These are phyloP conservation scores for Entomobrya proxima DNA, from an alignment of 2,888 invertebrate genomes.

Conservation along the genomic window DNA sequence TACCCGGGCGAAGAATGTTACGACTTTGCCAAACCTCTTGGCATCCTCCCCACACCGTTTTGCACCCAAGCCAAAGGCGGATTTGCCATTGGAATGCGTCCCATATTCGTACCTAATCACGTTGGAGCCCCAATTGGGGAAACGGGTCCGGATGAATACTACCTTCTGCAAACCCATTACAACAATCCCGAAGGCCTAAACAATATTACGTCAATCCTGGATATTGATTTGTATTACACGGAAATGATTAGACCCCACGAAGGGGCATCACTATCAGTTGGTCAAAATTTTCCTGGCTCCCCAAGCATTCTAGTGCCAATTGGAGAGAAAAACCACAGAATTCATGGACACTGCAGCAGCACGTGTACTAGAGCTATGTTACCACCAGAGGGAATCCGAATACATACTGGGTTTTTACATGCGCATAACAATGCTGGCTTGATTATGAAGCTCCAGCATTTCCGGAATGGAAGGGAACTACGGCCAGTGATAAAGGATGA, in stretches of 20 bases:
- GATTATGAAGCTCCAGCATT: neutral
- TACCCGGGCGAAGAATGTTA: neutral
- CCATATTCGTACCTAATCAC: slow-evolving; percentile 36
- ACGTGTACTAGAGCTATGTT: slow-evolving; percentile 4
- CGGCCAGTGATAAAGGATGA: slow-evolving; percentile 5
- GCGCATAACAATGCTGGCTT: neutral
- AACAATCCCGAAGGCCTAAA: neutral
- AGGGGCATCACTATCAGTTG: neutral
- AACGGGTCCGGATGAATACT: slow-evolving; percentile 26
- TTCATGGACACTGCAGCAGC: slow-evolving; percentile 34
- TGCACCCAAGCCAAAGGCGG: neutral
- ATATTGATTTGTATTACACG: slow-evolving; percentile 30
- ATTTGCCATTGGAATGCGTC: neutral
- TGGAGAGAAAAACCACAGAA: neutral
- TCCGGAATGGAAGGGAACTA: slow-evolving; percentile 34
- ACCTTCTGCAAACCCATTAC: neutral
- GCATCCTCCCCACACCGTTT: neutral
- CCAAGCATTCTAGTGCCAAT: slow-evolving; percentile 16
- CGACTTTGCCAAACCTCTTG: neutral
- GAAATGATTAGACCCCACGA: slow-evolving; percentile 5
- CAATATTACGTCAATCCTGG: neutral
- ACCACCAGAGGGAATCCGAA: slow-evolving; percentile 8
- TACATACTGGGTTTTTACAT: neutral
- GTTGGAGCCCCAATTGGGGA: slow-evolving; percentile 27
- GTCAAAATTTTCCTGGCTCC: slow-evolving; percentile 15